Base-by-base conservation (phyloP, 2,113 vertebrate species). In the Tor tambroides region DNA sequence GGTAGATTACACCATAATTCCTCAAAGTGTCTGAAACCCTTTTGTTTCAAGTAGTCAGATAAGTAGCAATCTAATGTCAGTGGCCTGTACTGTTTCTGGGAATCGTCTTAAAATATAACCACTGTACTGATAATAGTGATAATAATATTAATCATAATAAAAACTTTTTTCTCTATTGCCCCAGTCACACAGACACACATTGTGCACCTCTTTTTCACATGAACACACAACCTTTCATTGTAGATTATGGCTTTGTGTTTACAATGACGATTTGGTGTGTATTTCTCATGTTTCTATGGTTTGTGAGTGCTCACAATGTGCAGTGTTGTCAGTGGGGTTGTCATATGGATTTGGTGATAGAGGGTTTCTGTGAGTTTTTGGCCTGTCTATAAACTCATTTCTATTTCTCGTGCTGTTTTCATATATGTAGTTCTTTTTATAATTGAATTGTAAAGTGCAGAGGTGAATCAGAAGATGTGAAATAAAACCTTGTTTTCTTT, bases 401-500 rank as follows among this genome's bases (percentile, higher is more conserved):
- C 86, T 86, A 84, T 90, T 91, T 80, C n/a, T 84, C 67, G 83
- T 91, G 90, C 86, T 93, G 83, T 59, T 92, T 92, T 92, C 90
- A 91, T 90, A 92, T 87, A 82, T 83, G 81, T 91, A 17, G 88
- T 92, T 74, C 80, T 92, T 95, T 90, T 89, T 89, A 86, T 90
- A 90, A 93, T 86, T 87, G 41, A 88, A 91, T 85, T 93, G 91
- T 94, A 90, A 71, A 91, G 90, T 91, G 88, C 87, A 88, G 90
- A 83, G 80, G 85, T 90, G 85, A 86, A 86, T 86, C 78, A 86
- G 86, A 87, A 65, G 87, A 80, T 72, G 90, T 85, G 30, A 54
- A 94, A 93, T 93, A 94, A 93, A 93, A 1, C 72, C 90, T 89
- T 89, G 87, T 87, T 89, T 89, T 87, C 1, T 86, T 90, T 91